phyloP scores from a whole-genome alignment of 2,888 invertebrate genomes.

The Pyrrhosoma nymphula region DNA sequence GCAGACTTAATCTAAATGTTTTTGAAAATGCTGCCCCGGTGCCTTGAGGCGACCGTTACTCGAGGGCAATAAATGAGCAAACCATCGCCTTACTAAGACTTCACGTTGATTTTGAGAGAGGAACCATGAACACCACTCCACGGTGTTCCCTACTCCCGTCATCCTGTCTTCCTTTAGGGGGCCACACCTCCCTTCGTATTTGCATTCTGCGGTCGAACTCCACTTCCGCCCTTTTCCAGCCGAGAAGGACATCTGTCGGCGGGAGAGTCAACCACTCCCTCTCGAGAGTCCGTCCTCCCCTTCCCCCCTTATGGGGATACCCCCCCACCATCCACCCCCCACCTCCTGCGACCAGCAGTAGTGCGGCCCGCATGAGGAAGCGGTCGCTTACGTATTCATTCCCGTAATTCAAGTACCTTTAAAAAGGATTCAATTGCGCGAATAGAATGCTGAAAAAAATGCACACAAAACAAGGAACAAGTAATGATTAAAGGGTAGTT shows the following conservation, averaged over 20 bases:
- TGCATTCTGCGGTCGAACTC: slow-evolving; percentile 51
- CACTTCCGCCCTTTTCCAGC: slow-evolving; percentile 50
- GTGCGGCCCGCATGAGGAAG: not conserved
- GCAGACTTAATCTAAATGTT: too few relatives aligned
- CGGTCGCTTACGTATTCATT: not conserved
- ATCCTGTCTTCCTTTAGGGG: not conserved
- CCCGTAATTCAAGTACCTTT: not conserved
- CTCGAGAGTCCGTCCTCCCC: not conserved
- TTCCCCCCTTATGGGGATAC: not conserved
- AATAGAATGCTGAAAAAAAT: slow-evolving; percentile 6
- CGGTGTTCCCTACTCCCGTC: not conserved
- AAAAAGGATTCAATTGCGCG: not conserved
- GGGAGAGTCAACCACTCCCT: not conserved
- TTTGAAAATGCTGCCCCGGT: too few relatives aligned
- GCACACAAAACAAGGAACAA: not conserved
- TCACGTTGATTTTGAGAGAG: too few relatives aligned
- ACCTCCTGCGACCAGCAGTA: not conserved
- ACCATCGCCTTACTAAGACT: too few relatives aligned
- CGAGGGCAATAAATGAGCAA: too few relatives aligned
- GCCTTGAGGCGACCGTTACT: too few relatives aligned
- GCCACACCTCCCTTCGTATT: not conserved
- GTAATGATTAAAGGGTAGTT: not conserved
- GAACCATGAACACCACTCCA: not conserved
- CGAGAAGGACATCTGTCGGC: slow-evolving; percentile 27
- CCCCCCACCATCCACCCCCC: not conserved